Percentiles rank a stretch among this genome's conserved stretches.
phyloP scores from a whole-genome alignment of 35 echinoderm and acorn worm genomes.

The Ophioderma brevispina region DNA sequence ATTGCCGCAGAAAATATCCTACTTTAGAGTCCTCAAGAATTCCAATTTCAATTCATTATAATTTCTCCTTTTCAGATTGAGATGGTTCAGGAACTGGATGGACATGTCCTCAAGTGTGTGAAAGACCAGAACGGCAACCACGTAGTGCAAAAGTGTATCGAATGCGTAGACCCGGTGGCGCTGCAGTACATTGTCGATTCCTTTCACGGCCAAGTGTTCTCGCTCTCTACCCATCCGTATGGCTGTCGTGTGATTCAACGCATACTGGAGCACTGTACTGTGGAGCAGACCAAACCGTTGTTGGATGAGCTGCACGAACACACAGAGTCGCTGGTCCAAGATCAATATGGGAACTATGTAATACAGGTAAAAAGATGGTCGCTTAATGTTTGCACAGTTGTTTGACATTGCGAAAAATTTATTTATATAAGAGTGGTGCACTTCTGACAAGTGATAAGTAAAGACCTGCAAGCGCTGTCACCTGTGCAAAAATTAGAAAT shows the following conservation, averaged over 20 bases:
- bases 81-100: slow-evolving; percentile 95
- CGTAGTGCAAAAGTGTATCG: slow-evolving; percentile 99
- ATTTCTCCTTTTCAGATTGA: slow-evolving; percentile 65
- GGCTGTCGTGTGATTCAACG: slow-evolving; percentile 98
- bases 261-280: slow-evolving; percentile 96
- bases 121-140: slow-evolving; percentile 99
- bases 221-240: slow-evolving; percentile 93
- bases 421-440: no score
- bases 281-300: slow-evolving; percentile 95
- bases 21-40: no score
- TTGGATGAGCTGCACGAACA: slow-evolving; percentile 95
- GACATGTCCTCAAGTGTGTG: slow-evolving; percentile 98
- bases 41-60: no score
- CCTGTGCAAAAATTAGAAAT: no score
- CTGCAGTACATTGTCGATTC: slow-evolving; percentile 99
- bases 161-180: slow-evolving; percentile 90
- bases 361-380: slow-evolving; percentile 77
- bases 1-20: no score
- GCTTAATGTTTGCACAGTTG: no score
- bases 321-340: slow-evolving; percentile 93
- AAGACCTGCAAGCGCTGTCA: no score
- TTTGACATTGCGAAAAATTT: no score
- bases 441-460: no score
- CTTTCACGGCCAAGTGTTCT: slow-evolving; percentile 93
- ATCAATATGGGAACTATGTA: slow-evolving; percentile 99